Evolutionary conservation across 2,113 vertebrate species (phyloP).

Genomic region (Herpetotheres cachinnans): DNA sequence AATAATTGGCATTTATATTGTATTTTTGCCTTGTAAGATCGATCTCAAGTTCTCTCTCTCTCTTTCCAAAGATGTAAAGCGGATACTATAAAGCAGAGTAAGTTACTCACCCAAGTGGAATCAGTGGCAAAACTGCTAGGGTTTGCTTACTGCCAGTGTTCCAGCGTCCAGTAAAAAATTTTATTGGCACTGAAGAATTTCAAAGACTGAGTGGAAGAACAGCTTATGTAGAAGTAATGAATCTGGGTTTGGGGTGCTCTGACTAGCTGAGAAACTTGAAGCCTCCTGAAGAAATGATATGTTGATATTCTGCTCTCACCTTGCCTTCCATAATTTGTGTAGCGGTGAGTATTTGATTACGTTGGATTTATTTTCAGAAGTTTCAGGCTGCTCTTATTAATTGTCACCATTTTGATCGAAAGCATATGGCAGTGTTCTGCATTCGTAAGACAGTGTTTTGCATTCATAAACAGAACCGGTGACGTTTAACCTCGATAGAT

Average conservation of each 20-base stretch:
- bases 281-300: slow-evolving; percentile 14
- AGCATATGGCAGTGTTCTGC: slow-evolving; percentile 18
- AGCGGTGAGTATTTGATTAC: slow-evolving; percentile 67
- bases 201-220: neutral
- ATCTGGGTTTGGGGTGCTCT: neutral
- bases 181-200: neutral
- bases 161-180: neutral
- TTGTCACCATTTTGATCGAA: slow-evolving; percentile 52
- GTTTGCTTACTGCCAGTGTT: neutral
- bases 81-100: neutral
- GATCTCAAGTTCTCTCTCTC: slow-evolving; percentile 11
- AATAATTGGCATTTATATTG: slow-evolving; percentile 43
- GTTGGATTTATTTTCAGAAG: slow-evolving; percentile 67
- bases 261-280: slow-evolving; percentile 13
- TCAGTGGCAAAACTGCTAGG: neutral
- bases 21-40: slow-evolving; percentile 39
- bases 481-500: neutral
- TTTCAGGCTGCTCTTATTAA: slow-evolving; percentile 69
- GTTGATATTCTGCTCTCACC: slow-evolving; percentile 59
- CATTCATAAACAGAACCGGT: slow-evolving; percentile 38
- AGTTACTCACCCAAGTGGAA: neutral
- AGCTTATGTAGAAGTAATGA: neutral
- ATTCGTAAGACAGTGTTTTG: slow-evolving; percentile 24
- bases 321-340: slow-evolving; percentile 34
- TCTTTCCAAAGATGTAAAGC: neutral